These are phyloP conservation scores for Hemaris fuciformis DNA, from an alignment of 2,888 invertebrate genomes.

Conservation along the genomic window DNA sequence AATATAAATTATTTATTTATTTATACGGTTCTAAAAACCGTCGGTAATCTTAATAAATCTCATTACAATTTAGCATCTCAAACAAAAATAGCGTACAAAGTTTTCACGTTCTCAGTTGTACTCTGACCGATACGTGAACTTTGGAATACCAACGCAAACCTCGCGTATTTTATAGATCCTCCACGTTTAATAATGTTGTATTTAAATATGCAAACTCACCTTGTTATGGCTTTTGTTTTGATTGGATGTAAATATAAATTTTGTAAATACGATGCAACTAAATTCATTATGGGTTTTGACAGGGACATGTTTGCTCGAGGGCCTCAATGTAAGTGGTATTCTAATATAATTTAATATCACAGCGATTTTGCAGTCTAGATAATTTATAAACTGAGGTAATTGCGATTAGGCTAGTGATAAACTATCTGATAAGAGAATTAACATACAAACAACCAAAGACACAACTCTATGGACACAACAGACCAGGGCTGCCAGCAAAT, in stretches of 20 bases:
- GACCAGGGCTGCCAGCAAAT: too few species aligned
- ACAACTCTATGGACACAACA: neutral
- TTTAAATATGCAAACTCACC: constrained; percentile 75
- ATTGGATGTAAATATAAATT: constrained; percentile 88
- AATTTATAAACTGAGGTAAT: neutral
- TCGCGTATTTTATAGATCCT: neutral
- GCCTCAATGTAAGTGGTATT: neutral
- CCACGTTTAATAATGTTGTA: too few species aligned
- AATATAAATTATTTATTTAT: too few species aligned
- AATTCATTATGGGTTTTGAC: constrained; percentile 86
- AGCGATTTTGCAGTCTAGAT: neutral
- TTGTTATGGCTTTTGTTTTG: constrained; percentile 89
- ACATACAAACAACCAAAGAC: neutral
- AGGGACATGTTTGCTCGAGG: constrained; percentile 79
- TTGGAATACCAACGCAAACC: neutral
- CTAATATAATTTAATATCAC: neutral
- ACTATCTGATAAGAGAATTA: constrained; percentile 5
- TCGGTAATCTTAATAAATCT: neutral
- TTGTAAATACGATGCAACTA: constrained; percentile 86
- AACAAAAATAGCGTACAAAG: neutral
- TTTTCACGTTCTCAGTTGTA: neutral
- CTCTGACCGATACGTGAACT: neutral
- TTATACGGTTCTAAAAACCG: too few species aligned
- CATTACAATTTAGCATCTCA: neutral
- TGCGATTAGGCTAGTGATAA: neutral